Evolutionary conservation across 1,140 invertebrate species (phyloP), one percentile per base, ranked within the genome.

Genomic region (Drosophila parvula): DNA sequence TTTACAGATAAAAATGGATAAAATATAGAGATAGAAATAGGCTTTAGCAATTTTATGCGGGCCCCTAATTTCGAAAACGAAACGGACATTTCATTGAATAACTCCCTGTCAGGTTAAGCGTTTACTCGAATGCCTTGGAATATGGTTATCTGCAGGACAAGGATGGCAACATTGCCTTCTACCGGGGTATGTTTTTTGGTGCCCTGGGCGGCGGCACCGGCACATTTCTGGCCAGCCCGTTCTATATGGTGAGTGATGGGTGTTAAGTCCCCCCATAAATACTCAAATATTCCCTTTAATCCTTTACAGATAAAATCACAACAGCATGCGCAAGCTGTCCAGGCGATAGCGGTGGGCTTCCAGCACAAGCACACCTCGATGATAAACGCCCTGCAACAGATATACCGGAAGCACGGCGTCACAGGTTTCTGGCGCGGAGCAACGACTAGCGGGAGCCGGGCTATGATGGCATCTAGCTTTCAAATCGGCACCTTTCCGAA

Each of bases 401-500:
- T 98, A 56, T 97, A 96, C 91, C 92, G 84, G 14, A 91, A 94
- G 32, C 94, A 95, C 84, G 98, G 98, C 18, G 84, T 96, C 48
- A 91, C 90, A 69, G 96, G 96, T 14, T 85, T 98, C 2, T 98
- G 96, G 93, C 93, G 96, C 36, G 97, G 97, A 1, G 95, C 95
- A 40, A 88, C 94, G 8, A 95, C 96, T 0, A 94, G 95, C 40
- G 92, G 97, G 67, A 95, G 95, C 0, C 94, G 97, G 60, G 94
- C 97, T 7, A 95, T 96, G 12, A 94, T 97, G 0, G 97, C 97
- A 10, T 98, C 97, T 9, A 94, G 96, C 2, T 95, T 96, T 0
- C 98, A 98, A 90, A 93, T 98, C 47, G 95, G 97, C 4, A 95
- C 96, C 4, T 98, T 98, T 92, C 94, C 94, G n/a, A 92, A 94